A percentile compares a stretch with the other conserved stretches of the same genome.
phyloP scores from a whole-genome alignment of 2,797 vertebrate species.

The Trichosurus vulpecula region DNA sequence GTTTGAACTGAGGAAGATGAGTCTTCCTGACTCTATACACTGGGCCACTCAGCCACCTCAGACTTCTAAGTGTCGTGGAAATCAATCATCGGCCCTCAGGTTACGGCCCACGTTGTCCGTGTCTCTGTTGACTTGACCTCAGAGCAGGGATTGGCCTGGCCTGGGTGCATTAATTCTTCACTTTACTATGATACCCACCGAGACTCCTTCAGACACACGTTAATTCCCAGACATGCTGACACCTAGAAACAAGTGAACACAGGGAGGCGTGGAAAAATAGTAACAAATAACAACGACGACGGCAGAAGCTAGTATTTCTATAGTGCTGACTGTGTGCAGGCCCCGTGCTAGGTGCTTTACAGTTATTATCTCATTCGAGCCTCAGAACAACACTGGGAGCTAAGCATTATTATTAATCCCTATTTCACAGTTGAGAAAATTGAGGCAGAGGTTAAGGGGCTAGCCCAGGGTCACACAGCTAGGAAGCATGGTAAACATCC shows the following conservation, averaged over 20 bases:
- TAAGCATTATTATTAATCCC: background rate
- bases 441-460: background rate
- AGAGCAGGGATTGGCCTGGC: background rate
- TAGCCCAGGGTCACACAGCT: too few relatives aligned
- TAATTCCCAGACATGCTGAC: too few relatives aligned
- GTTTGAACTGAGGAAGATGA: background rate
- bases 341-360: too few relatives aligned
- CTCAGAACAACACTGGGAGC: background rate
- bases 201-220: background rate
- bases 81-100: too few relatives aligned
- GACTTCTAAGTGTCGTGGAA: too few relatives aligned
- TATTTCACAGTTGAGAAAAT: background rate
- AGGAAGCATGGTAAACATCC: background rate
- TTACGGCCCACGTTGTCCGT: background rate
- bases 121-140: background rate
- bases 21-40: background rate
- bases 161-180: background rate
- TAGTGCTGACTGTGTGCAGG: background rate
- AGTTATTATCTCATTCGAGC: background rate
- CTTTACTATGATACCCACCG: too few relatives aligned
- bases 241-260: too few relatives aligned
- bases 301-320: background rate
- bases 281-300: too few relatives aligned
- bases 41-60: too few relatives aligned
- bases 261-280: too few relatives aligned